Evolutionary conservation across 1,140 invertebrate species (phyloP), one percentile per base, ranked within the genome.

Genomic region (Melipona quadrifasciata): DNA sequence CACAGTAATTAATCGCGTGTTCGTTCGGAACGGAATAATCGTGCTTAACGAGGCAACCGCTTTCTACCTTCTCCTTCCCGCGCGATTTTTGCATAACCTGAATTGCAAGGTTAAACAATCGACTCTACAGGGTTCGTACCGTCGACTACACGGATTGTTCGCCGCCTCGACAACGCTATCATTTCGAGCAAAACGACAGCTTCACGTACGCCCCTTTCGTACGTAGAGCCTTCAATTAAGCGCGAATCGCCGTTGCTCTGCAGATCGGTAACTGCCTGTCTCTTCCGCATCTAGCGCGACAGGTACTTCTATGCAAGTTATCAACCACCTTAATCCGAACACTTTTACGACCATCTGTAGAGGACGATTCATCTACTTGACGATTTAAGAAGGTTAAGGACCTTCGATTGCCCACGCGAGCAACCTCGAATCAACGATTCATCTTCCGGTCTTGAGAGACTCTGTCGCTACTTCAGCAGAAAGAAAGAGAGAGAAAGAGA

Each of bases 361-460:
- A n/a, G n/a, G 47, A 51, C 16, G 34, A 31, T 10, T 64, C 31
- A 34, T n/a, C 21, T 39, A 61, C 47, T 55, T 34, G 14, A 68
- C 61, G 72, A 19, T 53, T 17, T 51, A 61, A 78, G 61, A 72
- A 71, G 80, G 87, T 86, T 86, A 83, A 89, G 71, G 80, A 88
- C 79, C 72, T 34, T 68, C 51, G 53, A 16, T 16, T 24, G 64
- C 19, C 34, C 27, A 21, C 57, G n/a, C n/a, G n/a, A 16, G 4
- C 31, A 31, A 31, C 31, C 31, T 1, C 31, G 31, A 31, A 39
- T 17, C 31, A 34, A 57, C 73, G 34, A 51, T 34, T 80, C 39
- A 51, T 76, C 67, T 65, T 75, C 61, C 71, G 88, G 72, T 82
- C 39, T 47, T 47, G 39, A 47, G 39, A 47, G 39, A 85, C 72